These are phyloP conservation scores for Darevskia mixta DNA, from an alignment of 2,797 vertebrate species.

Conservation along the genomic window DNA sequence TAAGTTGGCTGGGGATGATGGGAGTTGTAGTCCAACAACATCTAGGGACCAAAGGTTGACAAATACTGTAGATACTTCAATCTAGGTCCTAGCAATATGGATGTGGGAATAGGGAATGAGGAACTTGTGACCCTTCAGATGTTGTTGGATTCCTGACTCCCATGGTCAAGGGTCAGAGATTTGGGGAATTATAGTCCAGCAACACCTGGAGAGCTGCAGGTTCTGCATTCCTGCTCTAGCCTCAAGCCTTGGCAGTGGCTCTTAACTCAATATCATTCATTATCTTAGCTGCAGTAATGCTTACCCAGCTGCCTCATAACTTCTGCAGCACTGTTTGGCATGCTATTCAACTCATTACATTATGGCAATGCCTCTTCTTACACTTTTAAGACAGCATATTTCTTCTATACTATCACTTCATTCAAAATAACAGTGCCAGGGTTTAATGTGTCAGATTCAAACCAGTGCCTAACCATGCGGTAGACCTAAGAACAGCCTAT, in stretches of 20 bases:
- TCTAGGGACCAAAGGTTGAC: too few relatives aligned
- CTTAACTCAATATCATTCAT: neutral
- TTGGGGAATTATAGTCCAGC: neutral
- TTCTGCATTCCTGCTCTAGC: neutral
- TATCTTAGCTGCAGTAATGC: neutral
- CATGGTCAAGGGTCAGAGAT: neutral
- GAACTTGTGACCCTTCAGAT: neutral
- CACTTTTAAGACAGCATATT: neutral
- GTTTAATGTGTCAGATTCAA: neutral
- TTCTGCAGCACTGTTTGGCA: conserved; percentile 12
- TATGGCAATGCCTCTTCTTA: neutral
- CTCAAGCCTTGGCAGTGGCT: neutral
- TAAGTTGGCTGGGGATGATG: neutral
- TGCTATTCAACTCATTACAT: neutral
- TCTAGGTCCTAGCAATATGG: too few relatives aligned
- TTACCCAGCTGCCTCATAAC: neutral
- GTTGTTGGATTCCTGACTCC: neutral
- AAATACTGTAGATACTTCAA: too few relatives aligned
- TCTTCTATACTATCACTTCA: neutral
- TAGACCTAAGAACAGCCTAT: neutral
- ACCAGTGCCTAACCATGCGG: conserved; percentile 4
- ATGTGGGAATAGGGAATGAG: too few relatives aligned
- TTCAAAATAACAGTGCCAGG: neutral
- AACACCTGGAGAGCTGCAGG: neutral
- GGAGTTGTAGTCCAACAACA: neutral